Evolutionary conservation across 2,113 vertebrate species (phyloP).

Genomic region (Ammodytes marinus): DNA sequence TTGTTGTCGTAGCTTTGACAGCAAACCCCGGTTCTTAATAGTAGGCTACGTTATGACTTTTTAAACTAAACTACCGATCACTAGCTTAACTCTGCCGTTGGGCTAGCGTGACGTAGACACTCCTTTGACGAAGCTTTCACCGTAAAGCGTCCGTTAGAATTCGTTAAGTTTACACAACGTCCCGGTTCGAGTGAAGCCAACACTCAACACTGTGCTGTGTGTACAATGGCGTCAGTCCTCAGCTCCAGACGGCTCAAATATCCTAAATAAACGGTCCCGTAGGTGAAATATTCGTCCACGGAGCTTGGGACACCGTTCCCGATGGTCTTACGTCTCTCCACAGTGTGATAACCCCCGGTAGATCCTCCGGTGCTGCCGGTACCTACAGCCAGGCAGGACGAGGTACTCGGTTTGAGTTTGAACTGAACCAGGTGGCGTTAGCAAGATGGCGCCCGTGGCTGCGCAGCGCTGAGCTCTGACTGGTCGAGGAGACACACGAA

Average conservation of each 20-base stretch:
- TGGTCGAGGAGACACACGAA: neutral
- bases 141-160: too few relatives aligned
- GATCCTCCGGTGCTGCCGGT: neutral
- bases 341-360: neutral
- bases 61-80: too few relatives aligned
- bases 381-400: too few relatives aligned
- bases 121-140: too few relatives aligned
- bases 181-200: too few relatives aligned
- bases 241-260: neutral
- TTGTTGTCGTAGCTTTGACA: too few relatives aligned
- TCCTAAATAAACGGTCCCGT: neutral
- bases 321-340: fast-evolving
- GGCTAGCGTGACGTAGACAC: too few relatives aligned
- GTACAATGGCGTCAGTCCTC: neutral
- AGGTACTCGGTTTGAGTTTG: neutral
- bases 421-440: slow-evolving; percentile 52
- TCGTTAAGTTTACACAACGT: too few relatives aligned
- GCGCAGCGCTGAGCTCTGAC: slow-evolving; percentile 57
- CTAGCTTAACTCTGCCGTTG: too few relatives aligned
- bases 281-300: fast-evolving
- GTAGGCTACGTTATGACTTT: too few relatives aligned
- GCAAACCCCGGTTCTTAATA: too few relatives aligned
- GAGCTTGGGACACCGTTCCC: fast-evolving
- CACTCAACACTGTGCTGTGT: too few relatives aligned
- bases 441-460: slow-evolving; percentile 72